phyloP scores from a whole-genome alignment of 2,888 invertebrate genomes.

The Ecliptopera silaceata region DNA sequence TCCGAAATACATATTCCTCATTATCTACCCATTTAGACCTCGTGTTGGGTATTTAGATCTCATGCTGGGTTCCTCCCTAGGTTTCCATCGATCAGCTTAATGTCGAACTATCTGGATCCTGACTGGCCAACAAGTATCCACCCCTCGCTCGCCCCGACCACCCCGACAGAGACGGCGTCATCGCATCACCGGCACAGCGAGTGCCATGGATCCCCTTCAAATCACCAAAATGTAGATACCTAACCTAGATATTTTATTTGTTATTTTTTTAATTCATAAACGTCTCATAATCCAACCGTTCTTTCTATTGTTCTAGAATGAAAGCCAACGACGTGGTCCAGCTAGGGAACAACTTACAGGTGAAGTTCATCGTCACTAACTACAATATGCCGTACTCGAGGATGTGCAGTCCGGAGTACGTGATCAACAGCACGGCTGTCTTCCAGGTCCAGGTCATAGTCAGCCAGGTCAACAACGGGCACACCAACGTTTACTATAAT shows the following conservation, averaged over 20 bases:
- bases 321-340: conserved; percentile 43
- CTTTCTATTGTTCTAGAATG: conserved; percentile 42
- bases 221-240: conserved; percentile 8
- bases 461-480: conserved; percentile 45
- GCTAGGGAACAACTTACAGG: conserved; percentile 46
- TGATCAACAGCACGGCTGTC: conserved; percentile 44
- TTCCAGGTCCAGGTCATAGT: conserved; percentile 49
- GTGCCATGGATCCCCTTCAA: conserved; percentile 7
- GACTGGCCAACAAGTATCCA: not conserved
- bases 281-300: not conserved
- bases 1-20: too few species aligned
- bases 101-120: conserved; percentile 5
- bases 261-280: not conserved
- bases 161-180: not conserved
- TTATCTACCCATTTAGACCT: not conserved
- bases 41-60: not conserved
- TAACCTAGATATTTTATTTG: not conserved
- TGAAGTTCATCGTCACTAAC: conserved; percentile 42
- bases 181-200: not conserved
- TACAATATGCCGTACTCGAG: conserved; percentile 46
- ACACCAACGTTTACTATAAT: conserved; percentile 47
- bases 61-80: not conserved
- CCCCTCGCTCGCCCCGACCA: not conserved
- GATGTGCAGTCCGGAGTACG: conserved; percentile 44
- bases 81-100: conserved; percentile 11